Base-by-base conservation (phyloP, 2,888 invertebrate species). In the Andrena fulva region DNA sequence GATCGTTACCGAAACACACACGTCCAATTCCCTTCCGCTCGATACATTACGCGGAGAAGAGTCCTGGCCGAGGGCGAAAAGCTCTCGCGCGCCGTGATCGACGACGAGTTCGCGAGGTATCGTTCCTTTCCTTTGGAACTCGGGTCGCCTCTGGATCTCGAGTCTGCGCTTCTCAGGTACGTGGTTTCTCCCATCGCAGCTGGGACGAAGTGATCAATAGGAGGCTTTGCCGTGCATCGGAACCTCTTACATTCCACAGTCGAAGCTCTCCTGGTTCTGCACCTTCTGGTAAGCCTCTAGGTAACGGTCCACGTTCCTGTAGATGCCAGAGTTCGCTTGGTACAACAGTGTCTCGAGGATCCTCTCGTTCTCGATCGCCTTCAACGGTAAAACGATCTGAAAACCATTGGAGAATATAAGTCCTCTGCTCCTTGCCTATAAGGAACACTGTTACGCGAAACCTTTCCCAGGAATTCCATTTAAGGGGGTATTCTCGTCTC, bases 291-390 rank as follows among this genome's bases (percentile, higher is more conserved):
- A 98, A 89, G 97, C 98, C 94, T 98, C 97, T 91, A 98, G 95
- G 92, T 97, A 97, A 89, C 96, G 96, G 94, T 98, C 98, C 93
- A 98, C 97, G 93, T 98, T 97, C 80, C 98, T 96, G 94, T 98
- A 98, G 96, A 98, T 98, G 62, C 98, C 98, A 2, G 97, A 96
- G 94, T 98, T 98, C 70, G 98, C 98, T 94, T 98, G 98, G 94
- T 97, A 97, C 97, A 98, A 98, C 66, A 98, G 95, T 4, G 98
- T 98, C 94, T 98, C 98, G 92, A 98, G 95, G 89, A 98, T 98
- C 76, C 97, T 95, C 94, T 98, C 98, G 94, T 98, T 98, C 93
- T 97, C 98, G 90, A 98, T 98, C 64, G 98, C 98, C 94, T 98
- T 98, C 81, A 98, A 97, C 66, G 98, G 98, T 90, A 98, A 95